A percentile compares a stretch with the other conserved stretches of the same genome.
Conservation (phyloP, 2,113 vertebrate species). For the Tretioscincus oriximinensis region DNA sequence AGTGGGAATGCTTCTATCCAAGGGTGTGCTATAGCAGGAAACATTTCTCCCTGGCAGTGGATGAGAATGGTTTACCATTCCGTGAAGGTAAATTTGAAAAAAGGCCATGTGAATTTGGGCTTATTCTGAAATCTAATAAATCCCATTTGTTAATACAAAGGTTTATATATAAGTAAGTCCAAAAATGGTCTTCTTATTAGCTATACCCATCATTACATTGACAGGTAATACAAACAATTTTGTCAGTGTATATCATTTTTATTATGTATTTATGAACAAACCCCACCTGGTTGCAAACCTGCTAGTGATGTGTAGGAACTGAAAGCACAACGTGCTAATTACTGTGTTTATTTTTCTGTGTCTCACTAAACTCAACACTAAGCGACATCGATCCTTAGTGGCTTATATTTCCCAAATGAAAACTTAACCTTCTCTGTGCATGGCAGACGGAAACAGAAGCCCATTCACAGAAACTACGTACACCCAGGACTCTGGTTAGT, state of each 20-base stretch:
- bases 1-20: too few species aligned
- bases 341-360: conserved; percentile 27
- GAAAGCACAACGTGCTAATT: conserved; percentile 9
- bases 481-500: background rate
- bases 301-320: background rate
- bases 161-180: background rate
- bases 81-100: too few species aligned
- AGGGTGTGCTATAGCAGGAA: too few species aligned
- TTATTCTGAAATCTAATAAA: background rate
- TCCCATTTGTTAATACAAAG: background rate
- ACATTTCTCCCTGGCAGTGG: too few species aligned
- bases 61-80: too few species aligned
- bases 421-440: background rate
- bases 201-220: background rate
- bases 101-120: too few species aligned
- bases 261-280: background rate
- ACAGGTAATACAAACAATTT: background rate
- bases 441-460: background rate
- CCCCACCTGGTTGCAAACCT: background rate
- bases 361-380: conserved; percentile 22
- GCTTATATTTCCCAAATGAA: background rate
- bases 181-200: background rate
- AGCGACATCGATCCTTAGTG: conserved; percentile 9
- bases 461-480: background rate
- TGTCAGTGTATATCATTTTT: background rate